Conservation (phyloP, 2,113 vertebrate genomes). For the Aviceda subcristata region DNA sequence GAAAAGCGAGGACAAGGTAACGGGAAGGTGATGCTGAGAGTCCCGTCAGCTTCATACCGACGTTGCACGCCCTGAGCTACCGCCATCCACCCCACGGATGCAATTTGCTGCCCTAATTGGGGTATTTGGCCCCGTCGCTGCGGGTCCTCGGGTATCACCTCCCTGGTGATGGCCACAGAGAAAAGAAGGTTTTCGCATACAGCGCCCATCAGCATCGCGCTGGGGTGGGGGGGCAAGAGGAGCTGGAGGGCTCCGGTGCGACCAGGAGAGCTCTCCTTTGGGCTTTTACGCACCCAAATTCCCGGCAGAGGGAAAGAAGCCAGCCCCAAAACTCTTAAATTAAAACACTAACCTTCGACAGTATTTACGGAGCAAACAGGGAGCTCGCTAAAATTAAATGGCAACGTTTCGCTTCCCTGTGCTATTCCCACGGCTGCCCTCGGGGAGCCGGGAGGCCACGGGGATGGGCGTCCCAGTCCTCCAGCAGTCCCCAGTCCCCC, state of each 20-base stretch:
- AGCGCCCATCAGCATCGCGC: accelerated
- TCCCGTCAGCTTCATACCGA: accelerated
- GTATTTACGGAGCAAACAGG: constrained; percentile 1
- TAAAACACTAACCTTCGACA: not conserved
- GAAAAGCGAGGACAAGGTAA: not conserved
- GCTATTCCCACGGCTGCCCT: not conserved
- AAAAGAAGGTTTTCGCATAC: not conserved
- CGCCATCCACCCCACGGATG: accelerated
- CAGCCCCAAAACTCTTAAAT: not conserved
- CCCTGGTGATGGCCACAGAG: too few relatives aligned
- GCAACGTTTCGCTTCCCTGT: not conserved
- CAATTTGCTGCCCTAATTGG: not conserved
- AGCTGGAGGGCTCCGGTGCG: not conserved
- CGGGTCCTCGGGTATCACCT: accelerated
- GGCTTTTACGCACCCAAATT: not conserved
- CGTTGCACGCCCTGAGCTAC: accelerated
- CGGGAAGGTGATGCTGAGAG: accelerated
- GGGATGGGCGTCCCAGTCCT: not conserved
- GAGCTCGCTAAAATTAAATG: not conserved
- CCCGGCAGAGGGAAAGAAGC: not conserved
- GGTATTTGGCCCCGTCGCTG: accelerated
- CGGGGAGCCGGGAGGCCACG: not conserved
- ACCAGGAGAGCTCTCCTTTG: not conserved
- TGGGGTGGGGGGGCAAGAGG: not conserved
- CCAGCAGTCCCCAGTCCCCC: too few relatives aligned